Evolutionary conservation across 2,113 vertebrate species (phyloP), one percentile per base, ranked within the genome.

Genomic region (Laticauda colubrina): DNA sequence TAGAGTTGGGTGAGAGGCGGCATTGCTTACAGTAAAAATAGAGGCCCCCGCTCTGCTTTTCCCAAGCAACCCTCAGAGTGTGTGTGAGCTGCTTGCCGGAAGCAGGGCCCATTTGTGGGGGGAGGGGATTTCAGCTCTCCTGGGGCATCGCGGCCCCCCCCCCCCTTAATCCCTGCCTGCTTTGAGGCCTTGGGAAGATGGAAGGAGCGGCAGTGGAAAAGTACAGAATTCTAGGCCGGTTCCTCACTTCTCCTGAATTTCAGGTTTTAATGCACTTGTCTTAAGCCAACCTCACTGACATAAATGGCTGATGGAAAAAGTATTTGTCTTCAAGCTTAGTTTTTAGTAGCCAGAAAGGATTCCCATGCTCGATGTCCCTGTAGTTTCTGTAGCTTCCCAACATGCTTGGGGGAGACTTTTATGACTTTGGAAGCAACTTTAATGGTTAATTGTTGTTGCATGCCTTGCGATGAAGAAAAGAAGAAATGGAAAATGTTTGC

Each of bases 391-490:
- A 23, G 92, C 88, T 59, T n/a, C 39, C 51, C 4, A 21, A 5
- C 2, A 4, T 75, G 34, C 54, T 85, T 34, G 24, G 24, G 29
- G 54, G 24, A n/a, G 24, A 6, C 26, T 6, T n/a, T 2, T 3
- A 34, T 24, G 87, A 3, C 6, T 9, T 53, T 85, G 43, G 15
- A 20, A 89, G 29, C 54, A 57, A n/a, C 34, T 92, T 89, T 94
- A 93, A 87, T 91, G 93, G 81, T 0, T 51, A 51, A 51, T 54
- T 89, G 69, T 81, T 95, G 34, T 59, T 93, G 93, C 88, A 88
- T 48, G 64, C 93, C 81, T 91, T 53, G 92, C 95, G 94, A 93
- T 94, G 94, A 55, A 85, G 4, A 51, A 85, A 9, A 90, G 90
- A 61, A 91, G 85, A 24, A 86, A 85, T 56, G 89, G 7, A 85